phyloP scores from a whole-genome alignment of 2,888 invertebrate genomes.

The Eupithecia dodoneata region DNA sequence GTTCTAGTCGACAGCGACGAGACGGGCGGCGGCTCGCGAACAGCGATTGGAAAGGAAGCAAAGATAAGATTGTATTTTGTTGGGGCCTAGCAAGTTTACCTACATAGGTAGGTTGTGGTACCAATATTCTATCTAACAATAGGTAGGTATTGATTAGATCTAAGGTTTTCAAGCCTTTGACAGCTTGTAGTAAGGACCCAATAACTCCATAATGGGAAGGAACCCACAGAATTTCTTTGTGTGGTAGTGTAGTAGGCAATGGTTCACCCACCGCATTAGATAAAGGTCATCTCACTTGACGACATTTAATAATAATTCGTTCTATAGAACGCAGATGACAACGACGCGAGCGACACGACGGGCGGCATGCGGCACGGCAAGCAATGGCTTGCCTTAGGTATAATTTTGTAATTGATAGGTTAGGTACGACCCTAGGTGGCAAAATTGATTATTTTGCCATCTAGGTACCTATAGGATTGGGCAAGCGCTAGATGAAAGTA shows the following conservation, averaged over 20 bases:
- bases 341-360: no score
- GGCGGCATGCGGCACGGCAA: no score
- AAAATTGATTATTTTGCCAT: no score
- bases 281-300: neutral
- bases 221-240: neutral
- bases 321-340: no score
- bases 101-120: no score
- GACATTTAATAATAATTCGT: neutral
- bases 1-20: constrained; percentile 5
- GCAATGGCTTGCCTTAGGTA: no score
- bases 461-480: no score
- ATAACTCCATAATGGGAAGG: neutral
- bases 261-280: neutral
- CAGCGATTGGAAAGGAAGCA: constrained; percentile 9
- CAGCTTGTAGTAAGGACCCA: neutral
- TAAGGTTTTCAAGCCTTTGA: neutral
- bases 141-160: neutral
- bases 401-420: no score
- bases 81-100: neutral
- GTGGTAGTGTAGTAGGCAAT: neutral
- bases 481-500: no score
- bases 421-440: no score
- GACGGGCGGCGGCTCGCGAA: constrained; percentile 1
- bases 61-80: neutral
- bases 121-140: neutral